These are phyloP conservation scores for Agrotis puta DNA, from an alignment of 2,888 invertebrate species.

Conservation along the genomic window DNA sequence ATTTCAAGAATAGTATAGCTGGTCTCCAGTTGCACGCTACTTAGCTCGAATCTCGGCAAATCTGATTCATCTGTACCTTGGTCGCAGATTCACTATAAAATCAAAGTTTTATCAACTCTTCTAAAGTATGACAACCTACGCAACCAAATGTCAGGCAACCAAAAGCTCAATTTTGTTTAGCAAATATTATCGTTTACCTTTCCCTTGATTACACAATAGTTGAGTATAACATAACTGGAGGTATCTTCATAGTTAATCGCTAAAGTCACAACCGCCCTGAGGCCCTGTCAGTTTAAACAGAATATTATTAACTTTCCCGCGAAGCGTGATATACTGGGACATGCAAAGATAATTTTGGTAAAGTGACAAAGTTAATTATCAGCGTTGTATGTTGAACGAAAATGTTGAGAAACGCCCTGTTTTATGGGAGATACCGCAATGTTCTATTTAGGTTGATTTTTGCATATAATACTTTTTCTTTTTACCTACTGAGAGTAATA, in stretches of 20 bases:
- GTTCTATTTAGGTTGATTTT: conserved; percentile 24
- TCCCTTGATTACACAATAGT: conserved; percentile 53
- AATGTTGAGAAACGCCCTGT: conserved; percentile 45
- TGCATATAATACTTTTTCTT: background rate
- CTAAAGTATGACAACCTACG: background rate
- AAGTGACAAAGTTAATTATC: conserved; percentile 63
- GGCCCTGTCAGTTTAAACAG: conserved; percentile 58
- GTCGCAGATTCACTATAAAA: background rate
- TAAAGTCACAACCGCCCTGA: conserved; percentile 56
- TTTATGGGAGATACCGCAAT: conserved; percentile 14
- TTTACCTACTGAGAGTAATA: no score
- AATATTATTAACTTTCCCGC: conserved; percentile 65
- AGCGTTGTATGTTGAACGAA: conserved; percentile 52
- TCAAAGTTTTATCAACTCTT: background rate
- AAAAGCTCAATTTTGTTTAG: conserved; percentile 14
- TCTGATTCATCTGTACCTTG: no score
- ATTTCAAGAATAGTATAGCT: no score
- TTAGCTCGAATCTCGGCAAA: no score
- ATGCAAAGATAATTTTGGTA: conserved; percentile 60
- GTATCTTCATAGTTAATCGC: conserved; percentile 54
- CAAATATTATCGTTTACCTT: conserved; percentile 40
- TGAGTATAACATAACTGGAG: conserved; percentile 26
- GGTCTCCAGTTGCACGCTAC: no score
- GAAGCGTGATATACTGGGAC: conserved; percentile 57
- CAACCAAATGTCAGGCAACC: conserved; percentile 26